These are phyloP conservation scores for Pseudoatta argentina DNA, from an alignment of 1,140 invertebrate genomes.

Conservation along the genomic window DNA sequence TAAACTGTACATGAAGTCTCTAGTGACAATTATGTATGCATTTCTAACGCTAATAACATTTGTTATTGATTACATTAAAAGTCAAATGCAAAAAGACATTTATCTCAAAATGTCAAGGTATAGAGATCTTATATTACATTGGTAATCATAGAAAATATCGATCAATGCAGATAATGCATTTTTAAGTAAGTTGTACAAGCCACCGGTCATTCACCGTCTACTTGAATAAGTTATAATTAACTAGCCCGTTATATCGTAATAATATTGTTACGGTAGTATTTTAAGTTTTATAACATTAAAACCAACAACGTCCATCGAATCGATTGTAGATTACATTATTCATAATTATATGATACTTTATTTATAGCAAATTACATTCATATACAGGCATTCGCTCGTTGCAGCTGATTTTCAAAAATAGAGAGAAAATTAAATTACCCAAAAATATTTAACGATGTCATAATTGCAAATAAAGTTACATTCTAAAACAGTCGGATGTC, in stretches of 20 bases:
- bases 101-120: neutral
- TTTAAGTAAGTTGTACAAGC: slow-evolving; percentile 2
- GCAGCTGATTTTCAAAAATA: neutral
- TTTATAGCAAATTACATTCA: neutral
- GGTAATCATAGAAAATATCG: neutral
- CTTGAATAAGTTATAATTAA: slow-evolving; percentile 52
- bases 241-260: neutral
- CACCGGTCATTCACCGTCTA: slow-evolving; percentile 26
- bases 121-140: neutral
- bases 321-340: slow-evolving; percentile 20
- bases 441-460: neutral
- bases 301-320: neutral
- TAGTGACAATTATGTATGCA: neutral
- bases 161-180: slow-evolving; percentile 11
- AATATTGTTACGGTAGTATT: neutral
- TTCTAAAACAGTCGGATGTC: neutral
- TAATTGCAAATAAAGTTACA: neutral
- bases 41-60: neutral
- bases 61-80: neutral
- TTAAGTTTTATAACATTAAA: slow-evolving; percentile 1
- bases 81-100: neutral
- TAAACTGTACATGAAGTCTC: too few relatives aligned
- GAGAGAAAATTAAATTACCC: slow-evolving; percentile 29
- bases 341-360: neutral
- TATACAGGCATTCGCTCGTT: neutral